phyloP scores from a whole-genome alignment of 1,140 invertebrate species.

The Oncopodura yosiiana region DNA sequence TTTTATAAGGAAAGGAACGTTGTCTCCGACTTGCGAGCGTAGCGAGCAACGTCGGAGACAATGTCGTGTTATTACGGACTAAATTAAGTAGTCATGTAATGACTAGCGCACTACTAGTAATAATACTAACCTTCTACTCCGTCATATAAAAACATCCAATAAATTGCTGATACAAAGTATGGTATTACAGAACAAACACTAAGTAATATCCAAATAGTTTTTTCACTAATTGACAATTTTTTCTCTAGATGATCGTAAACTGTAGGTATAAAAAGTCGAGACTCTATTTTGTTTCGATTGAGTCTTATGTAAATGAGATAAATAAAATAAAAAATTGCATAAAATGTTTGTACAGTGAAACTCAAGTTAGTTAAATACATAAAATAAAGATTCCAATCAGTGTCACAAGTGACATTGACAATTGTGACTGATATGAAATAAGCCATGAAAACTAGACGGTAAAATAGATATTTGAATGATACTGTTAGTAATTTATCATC shows the following conservation, averaged over 20 bases:
- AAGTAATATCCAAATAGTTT: constrained; percentile 12
- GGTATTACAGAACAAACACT: constrained; percentile 8
- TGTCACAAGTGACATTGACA: neutral
- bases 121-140: neutral
- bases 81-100: too few relatives aligned
- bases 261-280: neutral
- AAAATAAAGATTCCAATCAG: constrained; percentile 3
- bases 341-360: neutral
- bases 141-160: constrained; percentile 1
- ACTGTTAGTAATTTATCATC: constrained; percentile 1
- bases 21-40: too few relatives aligned
- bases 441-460: neutral
- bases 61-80: too few relatives aligned
- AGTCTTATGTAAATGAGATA: neutral
- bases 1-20: too few relatives aligned
- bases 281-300: constrained; percentile 1
- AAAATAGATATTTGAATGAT: neutral
- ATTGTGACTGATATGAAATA: constrained; percentile 7
- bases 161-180: neutral
- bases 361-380: constrained; percentile 1
- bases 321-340: constrained; percentile 2
- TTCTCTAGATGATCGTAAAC: neutral
- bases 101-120: too few relatives aligned
- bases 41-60: too few relatives aligned
- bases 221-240: neutral